Conservation (phyloP, 2,113 vertebrate species). For the Delphinus delphis region DNA sequence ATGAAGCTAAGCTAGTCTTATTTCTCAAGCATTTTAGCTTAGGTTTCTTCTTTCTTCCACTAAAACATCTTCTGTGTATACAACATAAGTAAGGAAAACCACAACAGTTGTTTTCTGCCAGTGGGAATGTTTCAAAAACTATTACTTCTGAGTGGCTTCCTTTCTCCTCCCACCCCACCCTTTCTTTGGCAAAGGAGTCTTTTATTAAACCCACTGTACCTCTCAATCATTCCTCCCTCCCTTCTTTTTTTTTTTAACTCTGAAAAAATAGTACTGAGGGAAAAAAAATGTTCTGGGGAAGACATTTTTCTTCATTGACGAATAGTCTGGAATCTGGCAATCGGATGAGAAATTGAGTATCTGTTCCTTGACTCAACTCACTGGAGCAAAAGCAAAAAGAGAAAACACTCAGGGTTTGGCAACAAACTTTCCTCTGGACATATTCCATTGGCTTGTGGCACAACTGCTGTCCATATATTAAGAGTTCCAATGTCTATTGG, state of each 20-base stretch:
- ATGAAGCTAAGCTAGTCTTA: background rate
- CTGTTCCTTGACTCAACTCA: constrained; percentile 38
- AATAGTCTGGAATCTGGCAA: background rate
- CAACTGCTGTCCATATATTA: background rate
- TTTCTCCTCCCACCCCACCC: background rate
- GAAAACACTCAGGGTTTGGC: background rate
- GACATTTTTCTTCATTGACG: background rate
- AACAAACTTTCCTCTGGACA: constrained; percentile 30
- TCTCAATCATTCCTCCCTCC: background rate
- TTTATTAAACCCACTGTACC: constrained; percentile 17
- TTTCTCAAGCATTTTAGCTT: constrained; percentile 54
- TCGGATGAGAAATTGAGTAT: background rate
- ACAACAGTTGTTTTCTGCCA: constrained; percentile 64
- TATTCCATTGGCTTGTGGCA: constrained; percentile 20
- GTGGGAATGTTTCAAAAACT: constrained; percentile 62
- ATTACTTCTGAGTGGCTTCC: constrained; percentile 67
- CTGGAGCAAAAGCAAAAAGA: background rate
- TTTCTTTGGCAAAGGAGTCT: background rate
- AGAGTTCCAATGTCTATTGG: background rate
- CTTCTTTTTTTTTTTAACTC: background rate
- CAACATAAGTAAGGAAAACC: constrained; percentile 68
- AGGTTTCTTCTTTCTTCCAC: constrained; percentile 45
- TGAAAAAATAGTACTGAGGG: background rate
- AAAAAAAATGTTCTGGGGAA: background rate
- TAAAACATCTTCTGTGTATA: constrained; percentile 57